These are phyloP conservation scores for Tamias sibiricus DNA, from an alignment of 2,113 vertebrate species.

Conservation along the genomic window DNA sequence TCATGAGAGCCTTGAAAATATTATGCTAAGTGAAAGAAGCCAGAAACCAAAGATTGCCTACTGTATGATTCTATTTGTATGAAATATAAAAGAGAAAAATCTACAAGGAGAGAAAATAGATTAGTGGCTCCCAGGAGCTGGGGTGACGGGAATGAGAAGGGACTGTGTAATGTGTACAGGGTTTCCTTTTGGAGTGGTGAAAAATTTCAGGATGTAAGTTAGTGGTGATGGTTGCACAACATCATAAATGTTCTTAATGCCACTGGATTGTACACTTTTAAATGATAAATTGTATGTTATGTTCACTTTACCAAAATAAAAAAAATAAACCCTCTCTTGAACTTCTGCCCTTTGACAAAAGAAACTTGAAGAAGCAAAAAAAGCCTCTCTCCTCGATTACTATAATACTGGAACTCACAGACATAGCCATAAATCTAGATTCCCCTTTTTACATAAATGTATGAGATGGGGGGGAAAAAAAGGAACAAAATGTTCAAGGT, in stretches of 20 bases:
- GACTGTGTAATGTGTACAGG: neutral
- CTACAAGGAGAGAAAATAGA: conserved; percentile 35
- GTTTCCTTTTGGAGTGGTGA: neutral
- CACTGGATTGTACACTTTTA: neutral
- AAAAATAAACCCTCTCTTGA: neutral
- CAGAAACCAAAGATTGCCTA: neutral
- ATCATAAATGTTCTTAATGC: conserved; percentile 10
- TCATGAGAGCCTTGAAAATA: neutral
- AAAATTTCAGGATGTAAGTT: conserved; percentile 37
- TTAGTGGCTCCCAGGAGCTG: neutral
- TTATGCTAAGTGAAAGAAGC: conserved; percentile 32
- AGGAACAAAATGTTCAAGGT: neutral
- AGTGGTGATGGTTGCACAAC: neutral
- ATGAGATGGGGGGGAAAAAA: neutral
- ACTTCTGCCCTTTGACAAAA: neutral
- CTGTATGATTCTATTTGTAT: neutral
- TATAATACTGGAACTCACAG: neutral
- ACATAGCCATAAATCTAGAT: neutral
- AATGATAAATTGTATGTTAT: conserved; percentile 18
- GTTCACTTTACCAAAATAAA: neutral
- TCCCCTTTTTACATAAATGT: neutral
- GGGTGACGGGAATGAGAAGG: neutral
- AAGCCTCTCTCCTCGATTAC: neutral
- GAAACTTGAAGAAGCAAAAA: neutral
- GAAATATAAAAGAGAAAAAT: conserved; percentile 27